A percentile compares a stretch with the other conserved stretches of the same genome.
Conservation (phyloP, 2,113 vertebrate species). For the Pituophis catenifer region DNA sequence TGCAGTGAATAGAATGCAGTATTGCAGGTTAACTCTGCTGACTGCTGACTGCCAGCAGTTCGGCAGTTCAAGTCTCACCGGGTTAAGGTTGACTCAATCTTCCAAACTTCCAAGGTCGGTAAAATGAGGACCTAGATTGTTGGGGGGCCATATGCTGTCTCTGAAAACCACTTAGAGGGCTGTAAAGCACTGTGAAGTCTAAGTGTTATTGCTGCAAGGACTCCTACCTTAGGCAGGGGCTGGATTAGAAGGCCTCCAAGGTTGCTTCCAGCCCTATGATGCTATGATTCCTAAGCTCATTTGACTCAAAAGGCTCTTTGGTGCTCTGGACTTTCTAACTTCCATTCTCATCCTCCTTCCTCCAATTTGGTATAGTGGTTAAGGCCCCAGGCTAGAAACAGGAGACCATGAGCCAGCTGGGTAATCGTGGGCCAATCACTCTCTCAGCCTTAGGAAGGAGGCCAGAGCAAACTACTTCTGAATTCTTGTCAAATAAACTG, state of each 20-base stretch:
- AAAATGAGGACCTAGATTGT: neutral
- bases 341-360: neutral
- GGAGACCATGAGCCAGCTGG: neutral
- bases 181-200: neutral
- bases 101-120: too few relatives aligned
- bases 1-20: too few relatives aligned
- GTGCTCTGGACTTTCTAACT: neutral
- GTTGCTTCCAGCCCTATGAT: neutral
- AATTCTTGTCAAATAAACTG: neutral
- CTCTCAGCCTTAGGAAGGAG: neutral
- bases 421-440: neutral
- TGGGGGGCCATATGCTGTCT: neutral
- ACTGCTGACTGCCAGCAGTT: too few relatives aligned
- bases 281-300: neutral
- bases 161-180: too few relatives aligned
- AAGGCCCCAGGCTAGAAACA: neutral
- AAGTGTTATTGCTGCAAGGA: neutral
- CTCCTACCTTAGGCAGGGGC: neutral
- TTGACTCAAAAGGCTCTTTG: neutral
- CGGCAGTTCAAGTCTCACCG: too few relatives aligned
- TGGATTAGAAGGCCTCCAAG: neutral
- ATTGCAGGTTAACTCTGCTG: too few relatives aligned
- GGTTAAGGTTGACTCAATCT: too few relatives aligned
- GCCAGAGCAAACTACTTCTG: neutral
- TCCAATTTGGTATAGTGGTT: neutral